These are phyloP conservation scores for Dinomys branickii DNA, from an alignment of 2,113 vertebrate genomes.

Conservation along the genomic window DNA sequence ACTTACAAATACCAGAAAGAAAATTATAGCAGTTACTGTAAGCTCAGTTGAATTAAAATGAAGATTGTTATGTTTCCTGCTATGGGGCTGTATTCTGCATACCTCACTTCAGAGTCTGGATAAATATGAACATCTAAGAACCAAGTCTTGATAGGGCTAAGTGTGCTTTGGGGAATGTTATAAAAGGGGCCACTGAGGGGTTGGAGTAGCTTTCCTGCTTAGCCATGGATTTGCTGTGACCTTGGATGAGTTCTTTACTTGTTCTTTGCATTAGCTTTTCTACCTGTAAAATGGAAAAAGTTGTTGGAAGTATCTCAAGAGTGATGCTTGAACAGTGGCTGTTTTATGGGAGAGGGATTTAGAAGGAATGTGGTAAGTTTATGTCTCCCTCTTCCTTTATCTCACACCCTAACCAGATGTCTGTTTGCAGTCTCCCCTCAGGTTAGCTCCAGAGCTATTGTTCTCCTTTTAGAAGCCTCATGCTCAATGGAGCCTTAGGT, in stretches of 20 bases:
- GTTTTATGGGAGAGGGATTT: background rate
- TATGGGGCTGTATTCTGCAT: constrained; percentile 36
- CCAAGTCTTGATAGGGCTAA: background rate
- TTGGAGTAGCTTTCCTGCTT: constrained; percentile 20
- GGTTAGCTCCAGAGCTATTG: background rate
- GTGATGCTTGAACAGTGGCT: background rate
- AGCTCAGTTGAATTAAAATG: constrained; percentile 84
- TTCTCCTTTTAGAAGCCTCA: background rate
- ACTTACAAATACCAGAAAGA: constrained; percentile 79
- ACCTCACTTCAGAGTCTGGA: constrained; percentile 25
- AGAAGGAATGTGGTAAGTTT: background rate
- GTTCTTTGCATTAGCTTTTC: constrained; percentile 8
- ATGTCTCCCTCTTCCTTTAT: background rate
- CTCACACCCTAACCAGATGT: background rate
- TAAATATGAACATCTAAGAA: constrained; percentile 61
- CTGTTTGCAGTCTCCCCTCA: background rate
- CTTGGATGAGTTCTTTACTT: background rate
- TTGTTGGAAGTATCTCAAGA: background rate
- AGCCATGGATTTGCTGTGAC: background rate
- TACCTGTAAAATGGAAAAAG: background rate
- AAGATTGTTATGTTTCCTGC: constrained; percentile 66
- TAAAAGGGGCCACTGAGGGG: background rate
- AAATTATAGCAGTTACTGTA: constrained; percentile 74
- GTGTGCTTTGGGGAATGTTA: constrained; percentile 1
- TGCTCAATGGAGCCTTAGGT: background rate